These are phyloP conservation scores for Agriotes lineatus DNA, from an alignment of 2,888 invertebrate genomes.

Conservation along the genomic window DNA sequence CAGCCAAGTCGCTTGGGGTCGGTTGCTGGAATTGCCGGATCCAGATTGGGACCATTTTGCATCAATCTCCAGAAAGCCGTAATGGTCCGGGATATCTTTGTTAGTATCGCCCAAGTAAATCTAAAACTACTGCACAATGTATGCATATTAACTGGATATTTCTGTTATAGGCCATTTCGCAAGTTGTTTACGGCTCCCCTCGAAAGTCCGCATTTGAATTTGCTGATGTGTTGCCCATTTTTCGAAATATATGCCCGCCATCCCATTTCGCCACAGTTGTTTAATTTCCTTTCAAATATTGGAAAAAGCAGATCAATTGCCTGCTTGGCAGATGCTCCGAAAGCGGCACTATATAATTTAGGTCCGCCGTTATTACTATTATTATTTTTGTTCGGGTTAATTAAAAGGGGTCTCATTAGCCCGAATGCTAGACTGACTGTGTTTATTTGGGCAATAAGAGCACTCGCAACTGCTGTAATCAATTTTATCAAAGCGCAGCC, in stretches of 20 bases:
- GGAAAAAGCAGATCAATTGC: neutral
- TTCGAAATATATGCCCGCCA: neutral
- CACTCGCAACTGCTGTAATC: neutral
- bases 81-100: conserved; percentile 13
- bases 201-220: conserved; percentile 4
- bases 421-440: neutral
- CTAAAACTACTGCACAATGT: conserved; percentile 24
- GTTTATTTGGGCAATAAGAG: conserved; percentile 8
- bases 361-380: no score
- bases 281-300: neutral
- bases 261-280: neutral
- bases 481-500: conserved; percentile 3
- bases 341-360: no score
- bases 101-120: conserved; percentile 26
- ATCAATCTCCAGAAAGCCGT: conserved; percentile 16
- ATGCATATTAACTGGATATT: conserved; percentile 33
- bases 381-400: no score
- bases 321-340: no score
- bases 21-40: neutral
- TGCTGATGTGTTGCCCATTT: neutral
- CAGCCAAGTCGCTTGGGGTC: neutral
- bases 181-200: conserved; percentile 9
- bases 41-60: conserved; percentile 13
- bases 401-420: neutral
- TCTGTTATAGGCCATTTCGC: conserved; percentile 15